A percentile compares a stretch with the other conserved stretches of the same genome.
Conservation (phyloP, 2,888 invertebrate genomes). For the Athalia circularis region DNA sequence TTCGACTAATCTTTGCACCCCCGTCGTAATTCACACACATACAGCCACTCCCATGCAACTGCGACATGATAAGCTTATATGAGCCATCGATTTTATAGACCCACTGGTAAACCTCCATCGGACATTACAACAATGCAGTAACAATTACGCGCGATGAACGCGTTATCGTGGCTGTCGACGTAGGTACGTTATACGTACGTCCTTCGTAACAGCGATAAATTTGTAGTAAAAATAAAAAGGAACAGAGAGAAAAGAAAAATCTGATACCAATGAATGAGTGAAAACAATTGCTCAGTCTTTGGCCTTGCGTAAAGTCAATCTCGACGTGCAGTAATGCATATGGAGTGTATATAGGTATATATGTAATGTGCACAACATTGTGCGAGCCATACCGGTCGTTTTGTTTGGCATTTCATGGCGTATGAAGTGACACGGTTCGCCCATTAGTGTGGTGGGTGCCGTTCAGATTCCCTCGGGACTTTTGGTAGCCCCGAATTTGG, state of each 20-base stretch:
- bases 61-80: conserved; percentile 17
- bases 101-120: conserved; percentile 1
- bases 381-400: conserved; percentile 38
- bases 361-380: no score
- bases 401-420: conserved; percentile 37
- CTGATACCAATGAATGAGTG: no score
- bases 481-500: conserved; percentile 47
- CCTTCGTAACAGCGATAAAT: conserved; percentile 2
- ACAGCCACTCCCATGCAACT: neutral
- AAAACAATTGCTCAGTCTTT: no score
- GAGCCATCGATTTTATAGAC: conserved; percentile 37
- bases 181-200: neutral
- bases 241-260: no score
- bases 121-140: conserved; percentile 17
- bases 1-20: conserved; percentile 15
- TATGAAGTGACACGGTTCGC: conserved; percentile 67
- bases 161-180: neutral
- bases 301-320: no score
- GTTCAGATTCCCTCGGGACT: conserved; percentile 62
- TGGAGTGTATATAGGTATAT: no score
- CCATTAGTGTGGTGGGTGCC: conserved; percentile 68
- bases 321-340: no score
- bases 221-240: neutral
- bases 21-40: conserved; percentile 10
- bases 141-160: neutral